Conservation (phyloP, 2,113 vertebrate species). For the Manacus vitellinus region DNA sequence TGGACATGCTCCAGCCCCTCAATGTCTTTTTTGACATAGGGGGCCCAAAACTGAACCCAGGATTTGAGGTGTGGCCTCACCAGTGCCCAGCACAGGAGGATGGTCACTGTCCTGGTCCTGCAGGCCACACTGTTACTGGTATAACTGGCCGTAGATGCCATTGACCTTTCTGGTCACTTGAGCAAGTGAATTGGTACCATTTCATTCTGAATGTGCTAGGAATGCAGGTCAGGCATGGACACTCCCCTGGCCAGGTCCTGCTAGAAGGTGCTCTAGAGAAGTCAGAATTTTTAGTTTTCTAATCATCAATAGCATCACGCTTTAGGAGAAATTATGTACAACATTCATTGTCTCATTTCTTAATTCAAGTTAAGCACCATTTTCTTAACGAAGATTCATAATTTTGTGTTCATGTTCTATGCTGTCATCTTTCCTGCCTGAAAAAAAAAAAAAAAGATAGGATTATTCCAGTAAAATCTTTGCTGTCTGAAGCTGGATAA, state of each 20-base stretch:
- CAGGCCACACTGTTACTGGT: background rate
- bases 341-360: background rate
- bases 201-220: background rate
- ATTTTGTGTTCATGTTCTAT: background rate
- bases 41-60: background rate
- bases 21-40: background rate
- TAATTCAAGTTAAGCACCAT: background rate
- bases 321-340: background rate
- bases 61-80: background rate
- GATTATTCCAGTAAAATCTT: background rate
- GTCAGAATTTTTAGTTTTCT: background rate
- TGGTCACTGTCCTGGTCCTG: background rate
- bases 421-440: background rate
- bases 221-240: fast-evolving
- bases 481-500: background rate
- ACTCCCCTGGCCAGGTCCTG: background rate
- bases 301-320: background rate
- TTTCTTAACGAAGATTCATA: background rate
- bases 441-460: background rate
- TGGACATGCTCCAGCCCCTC: background rate
- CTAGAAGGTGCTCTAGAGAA: background rate
- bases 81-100: too few relatives aligned
- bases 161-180: background rate
- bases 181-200: background rate
- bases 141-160: too few relatives aligned